Evolutionary conservation across 2,113 vertebrate species (phyloP).

Genomic region (Hystrix brachyura): DNA sequence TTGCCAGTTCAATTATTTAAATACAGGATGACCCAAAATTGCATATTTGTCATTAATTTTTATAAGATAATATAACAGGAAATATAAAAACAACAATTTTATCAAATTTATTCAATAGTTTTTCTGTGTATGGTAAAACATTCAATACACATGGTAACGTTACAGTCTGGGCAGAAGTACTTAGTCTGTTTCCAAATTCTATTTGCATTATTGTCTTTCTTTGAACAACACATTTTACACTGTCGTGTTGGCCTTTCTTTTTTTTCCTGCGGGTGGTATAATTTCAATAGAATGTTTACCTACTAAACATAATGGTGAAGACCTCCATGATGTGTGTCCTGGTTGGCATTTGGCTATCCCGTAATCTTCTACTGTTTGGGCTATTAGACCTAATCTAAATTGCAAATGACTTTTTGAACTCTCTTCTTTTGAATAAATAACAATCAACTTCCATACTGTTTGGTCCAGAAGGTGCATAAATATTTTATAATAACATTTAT

Average conservation of each 20-base stretch:
- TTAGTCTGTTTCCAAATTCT: too few relatives aligned
- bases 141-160: background rate
- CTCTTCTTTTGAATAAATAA: background rate
- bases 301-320: background rate
- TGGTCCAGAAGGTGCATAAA: background rate
- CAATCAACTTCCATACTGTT: background rate
- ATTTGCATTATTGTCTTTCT: too few relatives aligned
- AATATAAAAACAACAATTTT: background rate
- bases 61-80: background rate
- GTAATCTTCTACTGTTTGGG: background rate
- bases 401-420: background rate
- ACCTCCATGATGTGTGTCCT: background rate
- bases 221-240: too few relatives aligned
- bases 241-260: background rate
- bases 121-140: background rate
- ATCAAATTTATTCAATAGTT: background rate
- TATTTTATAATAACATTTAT: background rate
- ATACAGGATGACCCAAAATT: background rate
- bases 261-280: background rate
- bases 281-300: background rate
- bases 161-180: background rate
- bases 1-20: background rate
- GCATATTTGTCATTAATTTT: background rate
- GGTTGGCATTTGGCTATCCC: background rate
- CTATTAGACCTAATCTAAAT: background rate